phyloP scores from a whole-genome alignment of 1,140 invertebrate species.

The Drosophila pandora region DNA sequence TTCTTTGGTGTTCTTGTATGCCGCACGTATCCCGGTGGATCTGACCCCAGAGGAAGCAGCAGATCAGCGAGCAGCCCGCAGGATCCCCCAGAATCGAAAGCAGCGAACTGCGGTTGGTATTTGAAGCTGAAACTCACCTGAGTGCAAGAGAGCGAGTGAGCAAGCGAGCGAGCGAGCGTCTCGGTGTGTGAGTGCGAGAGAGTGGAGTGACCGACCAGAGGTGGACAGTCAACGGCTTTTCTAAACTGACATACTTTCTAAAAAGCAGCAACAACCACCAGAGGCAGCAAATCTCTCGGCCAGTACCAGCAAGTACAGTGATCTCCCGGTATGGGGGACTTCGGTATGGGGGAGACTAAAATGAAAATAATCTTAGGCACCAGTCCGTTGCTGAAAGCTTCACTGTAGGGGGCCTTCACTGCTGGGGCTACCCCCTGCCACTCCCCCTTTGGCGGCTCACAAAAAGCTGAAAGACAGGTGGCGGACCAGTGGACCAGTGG shows the following conservation, averaged over 20 bases:
- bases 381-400: background rate
- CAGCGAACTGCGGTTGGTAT: conserved; percentile 55
- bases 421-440: conserved; percentile 1
- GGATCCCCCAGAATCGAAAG: conserved; percentile 4
- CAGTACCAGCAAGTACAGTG: conserved; percentile 36
- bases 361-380: no score
- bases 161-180: conserved; percentile 1
- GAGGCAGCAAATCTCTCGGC: conserved; percentile 53
- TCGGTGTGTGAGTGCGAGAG: conserved; percentile 20
- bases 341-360: no score
- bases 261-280: conserved; percentile 60
- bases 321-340: background rate
- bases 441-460: background rate
- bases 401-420: conserved; percentile 11
- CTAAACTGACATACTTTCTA: conserved; percentile 82
- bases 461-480: conserved; percentile 37
- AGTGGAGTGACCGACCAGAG: conserved; percentile 27
- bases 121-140: conserved; percentile 28
- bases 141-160: background rate
- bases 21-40: conserved; percentile 8
- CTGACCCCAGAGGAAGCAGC: conserved; percentile 16
- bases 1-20: conserved; percentile 40
- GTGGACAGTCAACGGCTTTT: conserved; percentile 78
- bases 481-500: conserved; percentile 12
- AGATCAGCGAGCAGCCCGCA: conserved; percentile 3